Evolutionary conservation across 2,888 invertebrate species (phyloP).

Genomic region (Caenorhabditis afra): DNA sequence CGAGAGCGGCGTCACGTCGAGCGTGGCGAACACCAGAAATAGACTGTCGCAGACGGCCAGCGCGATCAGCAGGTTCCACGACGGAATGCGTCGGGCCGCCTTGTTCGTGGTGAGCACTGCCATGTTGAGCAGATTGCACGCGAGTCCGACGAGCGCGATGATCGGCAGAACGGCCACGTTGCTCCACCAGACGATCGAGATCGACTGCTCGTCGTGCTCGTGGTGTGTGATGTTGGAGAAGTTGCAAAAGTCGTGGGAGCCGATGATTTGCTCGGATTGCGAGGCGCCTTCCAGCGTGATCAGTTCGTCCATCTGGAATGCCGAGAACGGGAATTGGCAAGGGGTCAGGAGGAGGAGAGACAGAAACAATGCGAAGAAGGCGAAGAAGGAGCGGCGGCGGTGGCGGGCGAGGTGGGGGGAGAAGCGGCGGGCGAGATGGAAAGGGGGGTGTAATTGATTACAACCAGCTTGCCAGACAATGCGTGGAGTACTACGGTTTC

Average conservation of each 20-base stretch:
- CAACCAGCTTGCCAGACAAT: constrained; percentile 53
- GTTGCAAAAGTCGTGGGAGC: constrained; percentile 60
- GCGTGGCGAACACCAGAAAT: constrained; percentile 78
- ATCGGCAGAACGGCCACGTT: constrained; percentile 76
- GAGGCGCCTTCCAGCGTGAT: constrained; percentile 62
- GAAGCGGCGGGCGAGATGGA: constrained; percentile 14
- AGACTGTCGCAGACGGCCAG: constrained; percentile 78
- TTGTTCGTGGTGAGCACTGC: constrained; percentile 76
- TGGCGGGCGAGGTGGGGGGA: neutral
- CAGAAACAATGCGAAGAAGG: constrained; percentile 21
- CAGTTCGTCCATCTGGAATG: constrained; percentile 55
- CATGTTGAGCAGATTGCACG: constrained; percentile 78
- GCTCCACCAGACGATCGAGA: constrained; percentile 76
- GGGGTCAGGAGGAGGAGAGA: constrained; percentile 19
- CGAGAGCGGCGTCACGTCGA: constrained; percentile 76
- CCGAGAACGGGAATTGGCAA: constrained; percentile 10
- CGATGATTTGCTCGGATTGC: constrained; percentile 59
- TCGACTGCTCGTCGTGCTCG: constrained; percentile 65
- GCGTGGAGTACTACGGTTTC: constrained; percentile 41
- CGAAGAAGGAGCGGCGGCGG: neutral
- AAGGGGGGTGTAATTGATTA: constrained; percentile 53
- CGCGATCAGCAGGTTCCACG: constrained; percentile 78
- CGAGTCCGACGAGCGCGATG: constrained; percentile 76
- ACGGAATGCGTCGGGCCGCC: constrained; percentile 78
- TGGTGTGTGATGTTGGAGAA: constrained; percentile 68